Conservation (phyloP, 2,113 vertebrate genomes). For the Actenoides hombroni region DNA sequence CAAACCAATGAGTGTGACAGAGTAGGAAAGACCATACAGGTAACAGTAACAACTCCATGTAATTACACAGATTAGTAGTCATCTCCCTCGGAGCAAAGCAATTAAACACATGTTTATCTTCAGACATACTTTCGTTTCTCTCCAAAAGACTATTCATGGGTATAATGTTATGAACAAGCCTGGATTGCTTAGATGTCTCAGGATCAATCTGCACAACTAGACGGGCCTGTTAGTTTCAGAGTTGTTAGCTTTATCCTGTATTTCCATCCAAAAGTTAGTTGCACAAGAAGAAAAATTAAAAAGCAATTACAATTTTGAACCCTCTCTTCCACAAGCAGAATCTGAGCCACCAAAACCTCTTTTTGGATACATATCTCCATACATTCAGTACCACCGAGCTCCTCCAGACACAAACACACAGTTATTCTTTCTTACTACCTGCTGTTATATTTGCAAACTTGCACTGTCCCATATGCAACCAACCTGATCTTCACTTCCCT, state of each 20-base stretch:
- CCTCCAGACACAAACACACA: not conserved
- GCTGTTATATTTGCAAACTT: not conserved
- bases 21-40: not conserved
- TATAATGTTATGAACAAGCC: not conserved
- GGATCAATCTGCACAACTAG: not conserved
- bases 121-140: not conserved
- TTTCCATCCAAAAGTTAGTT: not conserved
- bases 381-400: not conserved
- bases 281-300: not conserved
- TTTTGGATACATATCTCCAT: not conserved
- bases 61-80: constrained; percentile 11
- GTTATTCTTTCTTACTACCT: not conserved
- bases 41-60: not conserved
- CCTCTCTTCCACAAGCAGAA: not conserved
- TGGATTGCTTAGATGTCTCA: not conserved
- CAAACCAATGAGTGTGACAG: not conserved
- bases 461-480: not conserved
- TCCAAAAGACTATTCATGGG: not conserved
- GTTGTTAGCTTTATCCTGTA: not conserved
- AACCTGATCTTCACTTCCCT: not conserved
- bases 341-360: not conserved
- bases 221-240: not conserved
- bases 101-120: not conserved
- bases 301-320: not conserved
- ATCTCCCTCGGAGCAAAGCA: not conserved